Evolutionary conservation across 1,140 invertebrate genomes (phyloP), one percentile per base, ranked within the genome.

Genomic region (Anastrepha obliqua): DNA sequence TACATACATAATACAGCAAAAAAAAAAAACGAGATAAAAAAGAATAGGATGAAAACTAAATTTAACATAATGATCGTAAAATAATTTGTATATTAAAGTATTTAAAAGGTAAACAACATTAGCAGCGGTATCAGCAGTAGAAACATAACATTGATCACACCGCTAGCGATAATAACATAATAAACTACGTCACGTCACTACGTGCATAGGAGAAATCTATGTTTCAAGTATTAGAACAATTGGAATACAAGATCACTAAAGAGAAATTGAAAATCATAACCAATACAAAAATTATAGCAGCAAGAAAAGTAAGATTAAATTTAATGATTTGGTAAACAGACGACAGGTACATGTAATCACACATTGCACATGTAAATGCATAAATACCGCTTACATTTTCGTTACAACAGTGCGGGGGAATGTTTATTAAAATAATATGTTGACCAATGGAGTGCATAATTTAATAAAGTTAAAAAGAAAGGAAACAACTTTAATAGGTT

Each of bases 21-120:
- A 65, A 65, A 87, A 6, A 51, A 87, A 29, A 67, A 86, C 11
- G 20, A 65, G 15, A n/a, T 81, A 42, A 81, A 59, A 58, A 62
- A 42, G 15, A 13, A 29, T 65, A 87, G 64, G 29, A 67, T 29
- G 55, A 70, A 87, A 87, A 67, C 86, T 67, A 67, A 64, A 86
- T 20, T 44, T 86, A 86, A 86, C 15, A 44, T 20, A 87, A 87
- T 58, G 74, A 81, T 3, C 60, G 60, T 70, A 67, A 87, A 65
- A 39, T 51, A 87, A 67, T 65, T 55, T 87, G 20, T 55, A 62
- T 67, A 87, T 51, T 65, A 87, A 67, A 65, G 3, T 86, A 55
- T 74, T 74, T 15, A 74, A 39, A 5, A 86, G n/a, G 62, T 60
- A 85, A 55, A 85, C 8, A 86, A 81, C 44, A 51, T 51, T 55